Evolutionary conservation across 2,113 vertebrate species (phyloP).

Genomic region (Eupsittula cactorum): DNA sequence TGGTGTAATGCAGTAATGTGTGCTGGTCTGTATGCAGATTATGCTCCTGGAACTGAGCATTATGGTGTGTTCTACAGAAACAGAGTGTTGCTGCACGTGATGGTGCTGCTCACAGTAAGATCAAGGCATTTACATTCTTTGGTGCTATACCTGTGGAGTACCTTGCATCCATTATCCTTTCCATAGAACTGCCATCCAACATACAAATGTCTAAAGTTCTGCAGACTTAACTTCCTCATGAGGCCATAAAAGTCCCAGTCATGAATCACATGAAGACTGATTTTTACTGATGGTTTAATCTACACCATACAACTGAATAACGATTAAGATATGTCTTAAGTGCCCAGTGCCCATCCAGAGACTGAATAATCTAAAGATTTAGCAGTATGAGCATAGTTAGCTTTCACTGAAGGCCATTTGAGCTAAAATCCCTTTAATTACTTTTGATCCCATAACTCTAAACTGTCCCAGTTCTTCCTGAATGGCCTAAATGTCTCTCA

Average conservation of each 20-base stretch:
- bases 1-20: background rate
- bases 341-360: background rate
- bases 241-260: background rate
- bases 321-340: background rate
- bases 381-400: background rate
- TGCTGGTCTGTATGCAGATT: background rate
- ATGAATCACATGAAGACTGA: background rate
- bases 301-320: background rate
- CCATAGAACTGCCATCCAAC: background rate
- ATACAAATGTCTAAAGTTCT: background rate
- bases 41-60: background rate
- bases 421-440: background rate
- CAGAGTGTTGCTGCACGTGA: background rate
- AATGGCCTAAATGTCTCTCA: background rate
- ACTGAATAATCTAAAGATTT: background rate
- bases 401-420: background rate
- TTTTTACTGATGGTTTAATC: background rate
- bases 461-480: background rate
- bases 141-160: background rate
- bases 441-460: background rate
- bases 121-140: background rate
- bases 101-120: background rate
- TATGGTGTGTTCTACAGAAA: background rate
- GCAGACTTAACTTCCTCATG: background rate
- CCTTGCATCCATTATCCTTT: background rate